phyloP scores from a whole-genome alignment of 2,113 vertebrate genomes.

The Nesoenas mayeri region DNA sequence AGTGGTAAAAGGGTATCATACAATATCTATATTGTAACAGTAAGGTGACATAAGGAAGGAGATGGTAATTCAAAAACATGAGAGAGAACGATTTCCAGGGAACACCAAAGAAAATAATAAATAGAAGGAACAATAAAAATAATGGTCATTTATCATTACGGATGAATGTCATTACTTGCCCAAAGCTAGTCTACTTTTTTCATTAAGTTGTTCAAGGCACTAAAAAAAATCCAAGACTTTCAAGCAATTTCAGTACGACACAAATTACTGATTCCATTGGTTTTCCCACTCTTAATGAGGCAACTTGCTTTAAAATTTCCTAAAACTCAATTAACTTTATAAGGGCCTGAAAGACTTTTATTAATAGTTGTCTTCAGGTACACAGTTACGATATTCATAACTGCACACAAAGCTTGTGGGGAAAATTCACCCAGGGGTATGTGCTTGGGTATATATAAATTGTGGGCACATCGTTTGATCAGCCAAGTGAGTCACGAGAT shows the following conservation, averaged over 20 bases:
- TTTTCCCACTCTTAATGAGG: not conserved
- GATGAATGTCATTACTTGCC: not conserved
- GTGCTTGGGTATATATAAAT: not conserved
- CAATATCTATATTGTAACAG: not conserved
- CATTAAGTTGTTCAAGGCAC: not conserved
- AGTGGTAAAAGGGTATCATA: not conserved
- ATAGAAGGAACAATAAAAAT: not conserved
- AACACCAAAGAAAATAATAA: not conserved
- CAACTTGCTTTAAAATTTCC: not conserved
- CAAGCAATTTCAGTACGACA: not conserved
- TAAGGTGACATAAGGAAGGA: not conserved
- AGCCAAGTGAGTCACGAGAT: not conserved
- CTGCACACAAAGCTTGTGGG: not conserved
- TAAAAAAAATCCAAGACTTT: not conserved
- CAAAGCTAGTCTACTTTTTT: not conserved
- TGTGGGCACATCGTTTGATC: not conserved
- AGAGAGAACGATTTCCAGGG: not conserved
- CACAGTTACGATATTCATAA: rapidly evolving
- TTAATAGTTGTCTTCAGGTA: not conserved
- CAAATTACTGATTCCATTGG: not conserved
- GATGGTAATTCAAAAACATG: rapidly evolving
- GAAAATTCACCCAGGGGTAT: not conserved
- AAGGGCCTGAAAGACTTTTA: not conserved
- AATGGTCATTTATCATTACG: not conserved
- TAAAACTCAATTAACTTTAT: not conserved